Percentiles rank a stretch among this genome's conserved stretches.
phyloP scores from a whole-genome alignment of 2,113 vertebrate species.

The Brienomyrus longianalis region DNA sequence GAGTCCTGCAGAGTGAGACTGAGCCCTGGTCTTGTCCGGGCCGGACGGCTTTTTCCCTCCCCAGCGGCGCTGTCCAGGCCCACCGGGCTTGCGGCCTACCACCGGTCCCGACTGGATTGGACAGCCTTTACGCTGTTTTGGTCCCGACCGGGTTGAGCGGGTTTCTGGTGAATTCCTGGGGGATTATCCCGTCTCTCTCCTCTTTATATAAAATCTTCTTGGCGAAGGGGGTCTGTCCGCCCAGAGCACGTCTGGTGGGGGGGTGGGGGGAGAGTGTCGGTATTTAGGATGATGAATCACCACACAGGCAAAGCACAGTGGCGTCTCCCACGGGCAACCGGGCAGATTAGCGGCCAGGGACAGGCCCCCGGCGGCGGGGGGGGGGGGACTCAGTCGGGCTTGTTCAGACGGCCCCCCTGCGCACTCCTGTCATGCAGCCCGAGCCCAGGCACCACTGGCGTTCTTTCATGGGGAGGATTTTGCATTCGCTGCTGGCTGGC shows the following conservation, averaged over 20 bases:
- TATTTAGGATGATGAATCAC: slow-evolving; percentile 16
- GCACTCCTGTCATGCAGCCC: not conserved
- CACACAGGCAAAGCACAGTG: slow-evolving; percentile 1
- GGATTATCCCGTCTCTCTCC: not conserved
- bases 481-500: not conserved
- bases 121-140: not conserved
- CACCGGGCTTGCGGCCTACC: not conserved
- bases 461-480: not conserved
- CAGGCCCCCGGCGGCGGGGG: not conserved
- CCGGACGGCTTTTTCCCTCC: not conserved
- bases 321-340: not conserved
- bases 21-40: not conserved
- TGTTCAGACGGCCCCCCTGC: not conserved
- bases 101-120: not conserved
- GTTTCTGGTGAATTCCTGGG: not conserved
- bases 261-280: not conserved
- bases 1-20: not conserved
- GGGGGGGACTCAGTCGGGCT: not conserved
- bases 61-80: not conserved
- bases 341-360: slow-evolving; percentile 2
- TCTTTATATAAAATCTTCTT: not conserved
- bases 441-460: not conserved
- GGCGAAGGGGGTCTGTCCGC: slow-evolving; percentile 7
- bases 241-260: not conserved
- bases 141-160: not conserved